Evolutionary conservation across 2,113 vertebrate genomes (phyloP), one percentile per base, ranked within the genome.

Genomic region (Pluvialis apricaria): DNA sequence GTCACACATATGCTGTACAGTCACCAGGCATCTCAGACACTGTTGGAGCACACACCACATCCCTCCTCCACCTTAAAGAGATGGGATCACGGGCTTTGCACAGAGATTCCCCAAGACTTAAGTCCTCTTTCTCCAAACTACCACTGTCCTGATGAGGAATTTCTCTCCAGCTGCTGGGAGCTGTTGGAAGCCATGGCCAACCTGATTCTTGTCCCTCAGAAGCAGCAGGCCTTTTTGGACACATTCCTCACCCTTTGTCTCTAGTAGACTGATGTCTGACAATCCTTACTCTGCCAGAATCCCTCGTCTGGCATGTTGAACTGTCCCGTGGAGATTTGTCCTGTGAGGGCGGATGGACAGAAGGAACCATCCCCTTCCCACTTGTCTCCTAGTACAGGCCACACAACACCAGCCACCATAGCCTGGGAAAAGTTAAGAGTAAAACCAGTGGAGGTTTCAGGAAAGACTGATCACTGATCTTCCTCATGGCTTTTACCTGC

Each of bases 1-100:
- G 22, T 49, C 49, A 77, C 1, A 25, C 6, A 1, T 0, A 0
- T 29, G 34, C 58, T 65, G 49, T 42, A 36, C 49, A 52, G 58
- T n/a, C 61, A 72, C 26, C 13, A 64, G 15, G 17, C 54, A 55
- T 65, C 93, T 80, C 58, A 22, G 40, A 44, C 19, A 47, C 42
- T 12, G 6, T 0, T 44, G 32, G 38, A 66, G 28, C 19, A 73
- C 29, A 28, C 8, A 61, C 22, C 16, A 10, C 55, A 57, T 20
- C 17, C 34, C 28, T 78, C 22, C 29, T 82, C 61, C 38, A 8
- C 75, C 47, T 68, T 45, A 22, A 36, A 66, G 17, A 42, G 15
- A 58, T 16, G 10, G 25, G 8, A 64, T 42, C 10, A 8, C 0
- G 1, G 36, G 21, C 36, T 75, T 65, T n/a, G 51, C 44, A 73